Conservation (phyloP, 2,797 vertebrate species). For the Catamblyrhynchus diadema region DNA sequence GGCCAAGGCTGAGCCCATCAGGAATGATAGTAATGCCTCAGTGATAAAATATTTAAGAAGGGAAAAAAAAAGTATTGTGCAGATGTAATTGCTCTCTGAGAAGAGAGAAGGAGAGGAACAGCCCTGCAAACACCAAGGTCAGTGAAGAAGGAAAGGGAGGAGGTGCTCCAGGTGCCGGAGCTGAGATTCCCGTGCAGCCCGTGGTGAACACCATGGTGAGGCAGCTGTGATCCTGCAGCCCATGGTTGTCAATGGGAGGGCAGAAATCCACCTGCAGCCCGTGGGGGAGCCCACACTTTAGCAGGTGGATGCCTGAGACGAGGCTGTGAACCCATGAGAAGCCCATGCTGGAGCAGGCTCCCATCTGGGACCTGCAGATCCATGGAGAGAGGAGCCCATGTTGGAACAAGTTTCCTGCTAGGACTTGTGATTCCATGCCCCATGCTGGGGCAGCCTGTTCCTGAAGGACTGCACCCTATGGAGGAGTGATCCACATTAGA, state of each 20-base stretch:
- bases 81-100: background rate
- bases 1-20: background rate
- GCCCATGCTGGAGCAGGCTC: background rate
- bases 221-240: background rate
- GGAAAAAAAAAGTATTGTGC: background rate
- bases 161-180: background rate
- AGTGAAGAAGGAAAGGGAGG: background rate
- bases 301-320: background rate
- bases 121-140: background rate
- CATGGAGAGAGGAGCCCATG: fast-evolving
- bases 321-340: background rate
- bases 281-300: fast-evolving
- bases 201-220: background rate
- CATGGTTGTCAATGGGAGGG: fast-evolving
- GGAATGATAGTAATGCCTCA: background rate
- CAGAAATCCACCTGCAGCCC: background rate
- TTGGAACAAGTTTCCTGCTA: background rate
- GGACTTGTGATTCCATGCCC: fast-evolving
- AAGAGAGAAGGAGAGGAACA: background rate
- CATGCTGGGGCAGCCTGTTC: background rate
- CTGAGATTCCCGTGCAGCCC: background rate
- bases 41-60: background rate
- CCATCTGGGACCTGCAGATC: no score
- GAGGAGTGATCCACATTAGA: background rate
- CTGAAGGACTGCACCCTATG: background rate